Evolutionary conservation across 2,797 vertebrate genomes (phyloP).

Genomic region (Taenioides sp.): DNA sequence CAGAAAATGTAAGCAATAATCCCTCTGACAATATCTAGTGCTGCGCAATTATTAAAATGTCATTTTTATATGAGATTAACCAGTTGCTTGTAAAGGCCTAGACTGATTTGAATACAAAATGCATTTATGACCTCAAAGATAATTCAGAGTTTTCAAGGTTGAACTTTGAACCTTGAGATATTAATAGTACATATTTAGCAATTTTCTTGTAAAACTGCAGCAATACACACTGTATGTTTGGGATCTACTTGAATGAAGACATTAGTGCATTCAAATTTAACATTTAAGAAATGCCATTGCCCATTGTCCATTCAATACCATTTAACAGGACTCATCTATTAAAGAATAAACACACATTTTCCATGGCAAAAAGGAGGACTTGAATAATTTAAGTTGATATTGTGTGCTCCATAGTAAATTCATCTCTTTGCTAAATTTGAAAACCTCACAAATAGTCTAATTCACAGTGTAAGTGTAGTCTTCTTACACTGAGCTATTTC

Average conservation of each 20-base stretch:
- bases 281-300: too few relatives aligned
- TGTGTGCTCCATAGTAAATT: not conserved
- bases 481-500: not conserved
- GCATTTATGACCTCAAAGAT: not conserved
- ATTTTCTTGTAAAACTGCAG: too few relatives aligned
- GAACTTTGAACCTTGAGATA: not conserved
- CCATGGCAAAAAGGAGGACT: not conserved
- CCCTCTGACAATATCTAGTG: not conserved
- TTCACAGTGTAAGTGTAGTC: not conserved
- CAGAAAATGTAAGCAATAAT: not conserved
- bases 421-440: not conserved
- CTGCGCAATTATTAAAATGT: not conserved
- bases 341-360: not conserved
- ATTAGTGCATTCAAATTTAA: too few relatives aligned
- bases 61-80: not conserved
- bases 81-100: too few relatives aligned
- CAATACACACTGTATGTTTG: too few relatives aligned
- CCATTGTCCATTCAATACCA: too few relatives aligned
- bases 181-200: too few relatives aligned
- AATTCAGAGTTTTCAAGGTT: not conserved
- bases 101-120: not conserved
- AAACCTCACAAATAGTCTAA: not conserved
- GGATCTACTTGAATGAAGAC: too few relatives aligned
- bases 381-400: not conserved
- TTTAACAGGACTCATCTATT: too few relatives aligned